Base-by-base conservation (phyloP, 2,888 invertebrate genomes). In the Hermodice carunculata region DNA sequence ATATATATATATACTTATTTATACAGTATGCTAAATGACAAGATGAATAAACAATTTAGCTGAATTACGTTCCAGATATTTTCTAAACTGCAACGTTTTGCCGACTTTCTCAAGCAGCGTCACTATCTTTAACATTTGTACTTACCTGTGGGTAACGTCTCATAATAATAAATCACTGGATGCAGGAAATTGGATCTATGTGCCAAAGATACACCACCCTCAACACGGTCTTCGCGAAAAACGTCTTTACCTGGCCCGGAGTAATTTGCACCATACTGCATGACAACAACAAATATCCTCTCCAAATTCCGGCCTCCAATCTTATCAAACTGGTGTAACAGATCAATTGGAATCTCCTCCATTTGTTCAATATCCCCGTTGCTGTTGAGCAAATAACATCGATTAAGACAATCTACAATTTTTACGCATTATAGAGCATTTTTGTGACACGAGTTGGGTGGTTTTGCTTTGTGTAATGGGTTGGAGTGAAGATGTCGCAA, bases 161-260 rank as follows among this genome's bases (percentile, higher is more conserved):
- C 75, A 71, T 86, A 87, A 68, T 83, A 86, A 74, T 87, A 88
- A 37, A 87, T 70, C 3, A 85, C 85, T 4, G 87, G 87, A 69
- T 87, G 87, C 0, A 87, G 78, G 73, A 87, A 87, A 77, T 88
- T 87, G 40, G 87, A 87, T 11, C 70, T 60, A 68, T 87, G 85
- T 6, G 86, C 87, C 42, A 82, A 81, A 3, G 79, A 68, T 3
- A 85, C 81, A 32, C 84, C 84, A 1, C 83, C 86, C 1, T 80
- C 83, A 1, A 87, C 87, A 49, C 87, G 67, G 69, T 83, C 80
- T 8, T 74, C 42, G 17, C 84, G 73, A 77, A 87, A 87, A 24
- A 86, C 81, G 74, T 87, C 87, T 44, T 81, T 78, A 19, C 82
- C 85, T 4, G 84, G 82, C 1, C 68, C 71, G 11, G 73, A 73